Percentiles rank a stretch among this genome's conserved stretches.
These are phyloP conservation scores for Adelges cooleyi DNA, from an alignment of 1,140 invertebrate genomes.

Conservation along the genomic window DNA sequence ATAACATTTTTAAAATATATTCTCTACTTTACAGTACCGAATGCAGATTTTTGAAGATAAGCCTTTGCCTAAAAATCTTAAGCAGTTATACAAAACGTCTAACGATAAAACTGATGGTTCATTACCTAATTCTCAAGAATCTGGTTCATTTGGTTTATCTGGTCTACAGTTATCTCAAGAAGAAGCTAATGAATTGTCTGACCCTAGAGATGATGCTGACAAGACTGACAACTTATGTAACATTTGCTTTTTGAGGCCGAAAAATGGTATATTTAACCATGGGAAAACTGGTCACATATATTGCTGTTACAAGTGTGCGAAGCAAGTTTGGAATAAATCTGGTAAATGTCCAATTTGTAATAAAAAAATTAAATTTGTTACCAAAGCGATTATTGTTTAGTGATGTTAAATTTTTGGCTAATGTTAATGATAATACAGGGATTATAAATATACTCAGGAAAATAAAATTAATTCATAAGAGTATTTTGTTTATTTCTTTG, in stretches of 20 bases:
- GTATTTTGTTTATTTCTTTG: too few species aligned
- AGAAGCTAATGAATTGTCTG: not conserved
- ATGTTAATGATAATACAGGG: too few species aligned
- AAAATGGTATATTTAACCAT: constrained; percentile 53
- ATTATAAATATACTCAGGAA: too few species aligned
- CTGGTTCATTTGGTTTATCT: constrained; percentile 9
- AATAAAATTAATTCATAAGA: too few species aligned
- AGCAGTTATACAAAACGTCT: not conserved
- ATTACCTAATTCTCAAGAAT: constrained; percentile 3
- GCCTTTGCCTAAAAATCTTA: not conserved
- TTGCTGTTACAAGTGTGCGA: constrained; percentile 55
- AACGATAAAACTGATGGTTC: not conserved
- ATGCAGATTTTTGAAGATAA: not conserved
- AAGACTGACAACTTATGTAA: constrained; percentile 39
- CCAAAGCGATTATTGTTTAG: not conserved
- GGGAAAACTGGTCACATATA: constrained; percentile 50
- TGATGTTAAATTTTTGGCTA: not conserved
- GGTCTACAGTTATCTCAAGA: not conserved
- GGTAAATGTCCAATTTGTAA: constrained; percentile 55
- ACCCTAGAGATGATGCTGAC: not conserved
- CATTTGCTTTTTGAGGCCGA: constrained; percentile 46
- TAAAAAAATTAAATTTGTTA: constrained; percentile 49
- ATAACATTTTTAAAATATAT: too few species aligned
- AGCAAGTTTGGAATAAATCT: constrained; percentile 47
- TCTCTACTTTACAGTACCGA: not conserved